A percentile compares a stretch with the other conserved stretches of the same genome.
phyloP scores from a whole-genome alignment of 2,797 vertebrate species.

The Urophycis tenuis region DNA sequence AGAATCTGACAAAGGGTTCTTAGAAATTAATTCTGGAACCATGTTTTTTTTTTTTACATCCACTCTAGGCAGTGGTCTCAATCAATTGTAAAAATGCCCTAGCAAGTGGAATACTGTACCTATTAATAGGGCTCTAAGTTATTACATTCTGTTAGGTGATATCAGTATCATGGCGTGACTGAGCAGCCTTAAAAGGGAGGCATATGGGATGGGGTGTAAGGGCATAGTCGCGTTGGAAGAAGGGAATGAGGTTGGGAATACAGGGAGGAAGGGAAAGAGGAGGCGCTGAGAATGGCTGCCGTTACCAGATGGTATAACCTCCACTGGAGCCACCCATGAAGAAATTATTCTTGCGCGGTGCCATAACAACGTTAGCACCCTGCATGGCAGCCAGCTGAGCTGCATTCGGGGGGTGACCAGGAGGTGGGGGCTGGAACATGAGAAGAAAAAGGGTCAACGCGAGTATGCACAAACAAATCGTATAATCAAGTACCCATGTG shows the following conservation, averaged over 20 bases:
- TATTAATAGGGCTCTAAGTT: slow-evolving; percentile 71
- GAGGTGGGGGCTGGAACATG: slow-evolving; percentile 80
- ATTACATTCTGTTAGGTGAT: slow-evolving; percentile 83
- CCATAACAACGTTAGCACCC: slow-evolving; percentile 87
- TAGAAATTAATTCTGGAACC: slow-evolving; percentile 46
- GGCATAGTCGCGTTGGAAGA: slow-evolving; percentile 47
- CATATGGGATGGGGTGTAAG: slow-evolving; percentile 54
- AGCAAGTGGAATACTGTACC: slow-evolving; percentile 78
- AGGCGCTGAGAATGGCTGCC: slow-evolving; percentile 50
- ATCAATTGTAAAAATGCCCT: slow-evolving; percentile 39
- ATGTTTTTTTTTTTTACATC: slow-evolving; percentile 31
- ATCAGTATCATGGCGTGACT: slow-evolving; percentile 78
- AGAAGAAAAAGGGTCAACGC: slow-evolving; percentile 28
- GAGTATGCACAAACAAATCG: not conserved
- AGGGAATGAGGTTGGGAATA: slow-evolving; percentile 53
- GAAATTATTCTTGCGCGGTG: slow-evolving; percentile 93
- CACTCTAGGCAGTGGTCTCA: slow-evolving; percentile 49
- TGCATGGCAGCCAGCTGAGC: slow-evolving; percentile 96
- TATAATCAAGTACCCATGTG: not conserved
- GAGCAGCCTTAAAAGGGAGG: slow-evolving; percentile 69
- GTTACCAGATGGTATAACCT: slow-evolving; percentile 97
- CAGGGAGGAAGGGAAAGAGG: slow-evolving; percentile 46
- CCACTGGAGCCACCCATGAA: slow-evolving; percentile 90
- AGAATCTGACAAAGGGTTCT: slow-evolving; percentile 16
- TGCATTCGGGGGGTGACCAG: slow-evolving; percentile 90